Percentiles rank a stretch among this genome's conserved stretches.
These are phyloP conservation scores for Callimico goeldii DNA, from an alignment of 2,797 vertebrate genomes.

Conservation along the genomic window DNA sequence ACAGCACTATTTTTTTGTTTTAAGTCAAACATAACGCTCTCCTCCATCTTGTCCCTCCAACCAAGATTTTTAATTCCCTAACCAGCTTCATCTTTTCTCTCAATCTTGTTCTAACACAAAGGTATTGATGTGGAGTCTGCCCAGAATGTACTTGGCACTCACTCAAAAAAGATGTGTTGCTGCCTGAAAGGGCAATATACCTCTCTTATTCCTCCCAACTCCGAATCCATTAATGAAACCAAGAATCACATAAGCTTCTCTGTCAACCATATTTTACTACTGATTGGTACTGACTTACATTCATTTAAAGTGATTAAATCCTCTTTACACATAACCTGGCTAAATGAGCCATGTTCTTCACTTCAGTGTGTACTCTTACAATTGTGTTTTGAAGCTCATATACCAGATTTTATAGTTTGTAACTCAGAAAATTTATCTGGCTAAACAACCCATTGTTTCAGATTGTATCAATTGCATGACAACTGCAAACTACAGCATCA, in stretches of 20 bases:
- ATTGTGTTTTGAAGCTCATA: background rate
- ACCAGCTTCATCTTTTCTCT: background rate
- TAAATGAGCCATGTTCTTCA: background rate
- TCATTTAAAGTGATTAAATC: background rate
- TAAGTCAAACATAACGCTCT: background rate
- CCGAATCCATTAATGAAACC: background rate
- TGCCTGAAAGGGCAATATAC: background rate
- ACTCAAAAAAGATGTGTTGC: background rate
- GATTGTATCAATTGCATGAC: background rate
- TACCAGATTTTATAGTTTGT: background rate
- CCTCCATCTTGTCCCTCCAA: background rate
- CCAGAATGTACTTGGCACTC: background rate
- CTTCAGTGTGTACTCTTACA: background rate
- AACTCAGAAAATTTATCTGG: constrained; percentile 22
- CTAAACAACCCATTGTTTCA: constrained; percentile 18
- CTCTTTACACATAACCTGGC: constrained; percentile 9
- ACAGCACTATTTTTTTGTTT: background rate
- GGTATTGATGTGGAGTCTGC: background rate
- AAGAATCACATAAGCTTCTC: background rate
- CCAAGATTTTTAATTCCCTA: background rate
- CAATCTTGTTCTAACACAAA: constrained; percentile 1
- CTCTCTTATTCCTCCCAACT: background rate
- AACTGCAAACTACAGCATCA: constrained; percentile 37
- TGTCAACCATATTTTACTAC: background rate
- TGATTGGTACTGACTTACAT: background rate